Base-by-base conservation (phyloP, 2,113 vertebrate species). In the Cochlearius cochlearius region DNA sequence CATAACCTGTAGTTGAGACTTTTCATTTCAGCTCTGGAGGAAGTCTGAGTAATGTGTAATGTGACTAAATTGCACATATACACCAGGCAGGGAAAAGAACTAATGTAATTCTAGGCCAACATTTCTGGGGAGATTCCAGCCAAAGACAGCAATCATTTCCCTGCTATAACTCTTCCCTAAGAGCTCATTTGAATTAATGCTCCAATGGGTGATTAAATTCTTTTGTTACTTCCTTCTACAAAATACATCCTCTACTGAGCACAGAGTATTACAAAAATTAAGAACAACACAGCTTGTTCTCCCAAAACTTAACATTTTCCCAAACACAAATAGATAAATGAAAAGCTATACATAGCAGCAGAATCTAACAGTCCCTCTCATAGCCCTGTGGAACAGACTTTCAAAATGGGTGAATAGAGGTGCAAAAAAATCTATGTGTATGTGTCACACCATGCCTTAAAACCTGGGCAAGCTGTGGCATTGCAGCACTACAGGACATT, bases 341-440 rank as follows among this genome's bases (percentile, higher is more conserved):
- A 77, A 94, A 86, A 26, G 15, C 41, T 47, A 20, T 56, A 55
- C 5, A 20, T 3, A 78, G 21, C 41, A 69, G 39, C 34, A 78
- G 20, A 52, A 52, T 25, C 22, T 55, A 43, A 43, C n/a, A 60
- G 14, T 13, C 7, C 22, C 3, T 78, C 39, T 66, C 18, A 8
- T 9, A 79, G 15, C 14, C 15, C 41, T 29, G 12, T 12, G 30
- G n/a, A 77, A 72, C 4, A 59, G 34, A 67, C n/a, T 75, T 86
- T 75, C 49, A 56, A 75, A 82, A 67, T 2, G 6, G 3, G 2
- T 41, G 10, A 25, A 25, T 0, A 39, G 10, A 67, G 1, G 5
- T 68, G 87, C n/a, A 29, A 74, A 83, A 83, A 82, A 74, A 56
- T 41, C 34, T 83, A 0, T 49, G n/a, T 34, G 11, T 38, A 15